Evolutionary conservation across 2,797 vertebrate genomes (phyloP), one percentile per base, ranked within the genome.

Genomic region (Falco concolor): DNA sequence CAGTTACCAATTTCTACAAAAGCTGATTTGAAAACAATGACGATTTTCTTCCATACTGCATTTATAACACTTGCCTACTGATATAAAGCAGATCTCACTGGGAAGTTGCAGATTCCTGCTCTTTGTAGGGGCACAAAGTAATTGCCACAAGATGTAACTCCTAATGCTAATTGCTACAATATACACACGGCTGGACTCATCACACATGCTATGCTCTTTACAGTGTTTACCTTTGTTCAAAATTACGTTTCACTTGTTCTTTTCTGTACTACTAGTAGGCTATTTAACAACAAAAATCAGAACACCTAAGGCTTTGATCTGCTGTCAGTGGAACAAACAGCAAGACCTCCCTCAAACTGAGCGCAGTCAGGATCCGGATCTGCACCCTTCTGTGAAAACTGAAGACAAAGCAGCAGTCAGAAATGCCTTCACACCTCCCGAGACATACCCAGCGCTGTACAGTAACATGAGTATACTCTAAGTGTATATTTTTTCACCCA

Each of bases 1-100:
- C 81, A 87, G 93, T 13, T 38, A 67, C 50, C 67, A 52, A 32
- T 69, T 49, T 57, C 56, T 57, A 85, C 56, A 94, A 76, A 75
- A 2, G 53, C 69, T 23, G 25, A 65, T 25, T 50, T 32, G 73
- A 40, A 88, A 42, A 57, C 22, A 59, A 88, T 7, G n/a, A 65
- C 2, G 3, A 18, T 42, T n/a, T 72, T 42, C 64, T 57, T 75
- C 69, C 59, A 27, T 27, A 10, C 17, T 38, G 28, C 10, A 4
- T 49, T 40, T 64, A 7, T 14, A 56, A 89, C 25, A 32, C 76
- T 84, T 50, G 73, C 74, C 65, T 54, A 50, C 36, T 14, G n/a
- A 32, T 32, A 47, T 2, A 89, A 42, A 77, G 92, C 77, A 68
- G 88, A 36, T 56, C n/a, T 79, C 87, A 27, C 19, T 15, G 68